These are phyloP conservation scores for Clamator glandarius DNA, from an alignment of 2,797 vertebrate genomes.

Conservation along the genomic window DNA sequence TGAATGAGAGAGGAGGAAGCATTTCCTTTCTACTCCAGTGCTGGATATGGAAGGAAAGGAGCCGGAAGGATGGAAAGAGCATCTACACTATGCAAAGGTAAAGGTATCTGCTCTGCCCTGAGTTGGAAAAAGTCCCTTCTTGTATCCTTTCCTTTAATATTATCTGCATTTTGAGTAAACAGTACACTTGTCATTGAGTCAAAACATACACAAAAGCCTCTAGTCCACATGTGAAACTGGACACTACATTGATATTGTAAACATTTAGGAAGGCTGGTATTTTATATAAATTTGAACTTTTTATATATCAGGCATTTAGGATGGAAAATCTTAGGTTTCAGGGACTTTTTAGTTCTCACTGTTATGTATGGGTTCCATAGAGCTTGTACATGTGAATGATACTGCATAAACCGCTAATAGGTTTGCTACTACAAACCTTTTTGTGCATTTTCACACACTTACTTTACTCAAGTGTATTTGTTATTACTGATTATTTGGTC, in stretches of 20 bases:
- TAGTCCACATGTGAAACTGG: background rate
- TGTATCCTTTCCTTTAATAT: background rate
- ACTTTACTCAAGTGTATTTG: background rate
- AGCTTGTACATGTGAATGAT: background rate
- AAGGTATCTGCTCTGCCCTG: background rate
- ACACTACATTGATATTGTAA: background rate
- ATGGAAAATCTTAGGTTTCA: background rate
- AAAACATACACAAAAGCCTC: background rate
- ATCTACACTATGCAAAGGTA: background rate
- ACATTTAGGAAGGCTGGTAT: background rate
- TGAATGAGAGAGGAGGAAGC: background rate
- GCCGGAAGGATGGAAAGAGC: background rate
- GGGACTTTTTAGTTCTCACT: background rate
- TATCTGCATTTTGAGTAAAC: background rate
- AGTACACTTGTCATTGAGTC: background rate
- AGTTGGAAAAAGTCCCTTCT: background rate
- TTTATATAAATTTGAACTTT: background rate
- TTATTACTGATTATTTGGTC: background rate
- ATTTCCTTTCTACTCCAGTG: background rate
- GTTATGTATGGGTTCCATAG: background rate
- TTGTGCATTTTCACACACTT: background rate
- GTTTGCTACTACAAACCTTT: background rate
- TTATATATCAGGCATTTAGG: background rate
- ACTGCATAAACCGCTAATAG: background rate
- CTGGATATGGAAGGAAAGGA: background rate